Evolutionary conservation across 2,113 vertebrate species (phyloP).

Genomic region (Holacanthus passer): DNA sequence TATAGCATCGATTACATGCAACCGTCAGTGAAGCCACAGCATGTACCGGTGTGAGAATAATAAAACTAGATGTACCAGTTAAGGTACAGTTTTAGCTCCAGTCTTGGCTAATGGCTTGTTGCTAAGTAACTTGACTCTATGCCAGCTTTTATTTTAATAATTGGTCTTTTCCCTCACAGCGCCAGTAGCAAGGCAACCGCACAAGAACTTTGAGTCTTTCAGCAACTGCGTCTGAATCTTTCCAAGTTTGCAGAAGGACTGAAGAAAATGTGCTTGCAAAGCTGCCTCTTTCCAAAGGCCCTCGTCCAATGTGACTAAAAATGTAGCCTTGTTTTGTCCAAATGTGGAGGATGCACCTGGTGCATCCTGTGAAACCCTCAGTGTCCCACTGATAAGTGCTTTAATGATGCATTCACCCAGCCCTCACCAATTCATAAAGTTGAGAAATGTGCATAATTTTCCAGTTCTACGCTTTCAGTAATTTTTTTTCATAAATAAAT

Average conservation of each 20-base stretch:
- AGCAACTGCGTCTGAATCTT: background rate
- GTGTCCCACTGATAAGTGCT: background rate
- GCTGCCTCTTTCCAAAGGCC: background rate
- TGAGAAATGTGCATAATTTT: conserved; percentile 7
- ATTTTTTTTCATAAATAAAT: background rate
- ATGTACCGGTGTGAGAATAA: background rate
- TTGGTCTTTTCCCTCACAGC: conserved; percentile 6
- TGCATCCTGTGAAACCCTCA: background rate
- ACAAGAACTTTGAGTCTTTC: background rate
- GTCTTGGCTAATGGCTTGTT: background rate
- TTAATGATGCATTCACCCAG: background rate
- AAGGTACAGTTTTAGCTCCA: background rate
- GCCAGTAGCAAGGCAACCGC: background rate
- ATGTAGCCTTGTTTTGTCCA: background rate
- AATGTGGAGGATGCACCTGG: background rate
- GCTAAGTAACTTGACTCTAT: conserved; percentile 13
- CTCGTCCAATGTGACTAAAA: background rate
- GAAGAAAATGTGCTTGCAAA: background rate
- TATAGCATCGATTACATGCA: background rate
- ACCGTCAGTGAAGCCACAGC: background rate
- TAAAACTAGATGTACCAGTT: background rate
- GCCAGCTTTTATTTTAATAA: background rate
- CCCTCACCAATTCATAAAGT: background rate
- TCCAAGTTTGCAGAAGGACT: background rate
- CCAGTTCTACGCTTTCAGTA: conserved; percentile 1